Evolutionary conservation across 2,113 vertebrate species (phyloP), one percentile per base, ranked within the genome.

Genomic region (Nicator chloris): DNA sequence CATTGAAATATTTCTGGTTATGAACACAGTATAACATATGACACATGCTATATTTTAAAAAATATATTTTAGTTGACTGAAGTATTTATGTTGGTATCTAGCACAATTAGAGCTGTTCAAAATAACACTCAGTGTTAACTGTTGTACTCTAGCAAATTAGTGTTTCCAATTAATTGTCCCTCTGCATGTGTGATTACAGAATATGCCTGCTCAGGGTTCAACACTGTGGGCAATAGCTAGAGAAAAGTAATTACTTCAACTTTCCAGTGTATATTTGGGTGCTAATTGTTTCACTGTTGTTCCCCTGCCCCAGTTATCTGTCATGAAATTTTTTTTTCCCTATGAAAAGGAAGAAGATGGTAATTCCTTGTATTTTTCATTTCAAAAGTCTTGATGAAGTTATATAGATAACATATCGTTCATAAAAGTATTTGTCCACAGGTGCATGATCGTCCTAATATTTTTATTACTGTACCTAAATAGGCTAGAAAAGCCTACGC

Each of bases 351-450:
- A n/a, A n/a, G n/a, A n/a, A 81, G n/a, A 21, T 39, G 15, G 3
- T 27, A 69, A 75, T 45, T 71, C 9, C 47, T 68, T 68, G 15
- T 72, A 9, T 21, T 39, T 78, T 8, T 15, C 3, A 24, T 40
- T 44, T 60, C 37, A 40, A 33, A 70, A 24, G 19, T 68, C 42
- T 45, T 6, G 1, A 11, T 75, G 49, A 59, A 45, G 5, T 82
- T 61, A 51, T 28, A 0, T 1, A 3, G 4, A 5, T 42, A 72
- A 59, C 0, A 1, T 28, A 6, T 20, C 0, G 1, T 47, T 85
- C 7, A 11, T 44, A 30, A 85, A 70, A 88, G 1, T 5, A 18
- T 44, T 39, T 83, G 7, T 50, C 15, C 63, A 30, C 10, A 30
- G 63, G 7, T 5, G 7, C 5, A n/a, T 59, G 33, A 75, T 69